phyloP scores from a whole-genome alignment of 2,797 vertebrate genomes.

The Intellagama lesueurii region DNA sequence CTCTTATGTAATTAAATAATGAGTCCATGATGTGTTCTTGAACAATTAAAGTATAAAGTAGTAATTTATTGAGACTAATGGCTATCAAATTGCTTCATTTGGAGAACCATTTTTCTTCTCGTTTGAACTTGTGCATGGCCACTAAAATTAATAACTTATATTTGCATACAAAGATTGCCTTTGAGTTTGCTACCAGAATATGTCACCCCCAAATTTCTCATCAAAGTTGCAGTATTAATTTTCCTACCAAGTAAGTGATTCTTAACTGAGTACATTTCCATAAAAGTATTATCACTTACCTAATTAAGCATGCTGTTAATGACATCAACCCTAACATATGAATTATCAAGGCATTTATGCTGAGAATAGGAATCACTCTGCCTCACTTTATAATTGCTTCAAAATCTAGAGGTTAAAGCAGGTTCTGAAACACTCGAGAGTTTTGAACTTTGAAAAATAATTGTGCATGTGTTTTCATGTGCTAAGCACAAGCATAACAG shows the following conservation, averaged over 20 bases:
- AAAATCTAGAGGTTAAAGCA: not conserved
- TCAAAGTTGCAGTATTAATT: constrained; percentile 75
- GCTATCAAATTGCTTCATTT: constrained; percentile 80
- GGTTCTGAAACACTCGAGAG: constrained; percentile 11
- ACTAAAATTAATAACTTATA: constrained; percentile 78
- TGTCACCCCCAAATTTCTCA: constrained; percentile 73
- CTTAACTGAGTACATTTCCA: constrained; percentile 74
- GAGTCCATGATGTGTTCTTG: constrained; percentile 68
- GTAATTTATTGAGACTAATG: constrained; percentile 80
- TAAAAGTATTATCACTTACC: constrained; percentile 67
- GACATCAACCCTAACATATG: constrained; percentile 64
- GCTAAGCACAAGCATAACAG: constrained; percentile 20
- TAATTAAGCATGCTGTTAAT: constrained; percentile 73
- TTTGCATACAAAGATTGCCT: constrained; percentile 76
- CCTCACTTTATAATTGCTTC: not conserved
- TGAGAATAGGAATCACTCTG: constrained; percentile 8
- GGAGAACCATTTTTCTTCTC: constrained; percentile 78
- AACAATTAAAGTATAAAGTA: constrained; percentile 79
- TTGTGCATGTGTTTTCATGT: constrained; percentile 9
- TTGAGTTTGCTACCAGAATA: constrained; percentile 73
- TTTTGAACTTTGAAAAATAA: constrained; percentile 47
- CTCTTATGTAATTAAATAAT: constrained; percentile 72
- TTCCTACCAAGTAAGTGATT: constrained; percentile 67
- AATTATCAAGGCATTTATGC: constrained; percentile 53
- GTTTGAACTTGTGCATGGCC: constrained; percentile 68